Conservation (phyloP, 2,113 vertebrate genomes). For the Hirundichthys speculiger region DNA sequence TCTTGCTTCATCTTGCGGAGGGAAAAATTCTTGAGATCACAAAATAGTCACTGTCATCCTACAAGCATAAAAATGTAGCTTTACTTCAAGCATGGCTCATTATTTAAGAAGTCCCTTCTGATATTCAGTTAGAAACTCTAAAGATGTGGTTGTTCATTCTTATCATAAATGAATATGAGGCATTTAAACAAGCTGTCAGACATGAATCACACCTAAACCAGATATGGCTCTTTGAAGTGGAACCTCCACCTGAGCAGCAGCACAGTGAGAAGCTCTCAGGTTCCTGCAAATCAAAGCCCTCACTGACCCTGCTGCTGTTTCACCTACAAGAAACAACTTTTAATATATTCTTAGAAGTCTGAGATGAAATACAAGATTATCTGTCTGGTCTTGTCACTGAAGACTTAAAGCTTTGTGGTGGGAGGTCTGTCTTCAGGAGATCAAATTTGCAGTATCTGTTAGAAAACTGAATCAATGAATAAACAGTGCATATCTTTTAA, state of each 20-base stretch:
- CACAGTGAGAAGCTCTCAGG: slow-evolving; percentile 15
- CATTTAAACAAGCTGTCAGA: slow-evolving; percentile 46
- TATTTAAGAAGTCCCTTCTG: slow-evolving; percentile 1
- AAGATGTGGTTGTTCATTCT: slow-evolving; percentile 14
- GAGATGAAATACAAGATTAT: slow-evolving; percentile 11
- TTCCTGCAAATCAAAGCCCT: slow-evolving; percentile 22
- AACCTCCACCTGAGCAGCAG: slow-evolving; percentile 31
- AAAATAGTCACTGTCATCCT: background rate
- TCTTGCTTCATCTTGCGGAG: too few species aligned
- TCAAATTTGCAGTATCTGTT: slow-evolving; percentile 29
- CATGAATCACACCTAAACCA: slow-evolving; percentile 34
- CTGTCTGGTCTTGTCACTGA: slow-evolving; percentile 15
- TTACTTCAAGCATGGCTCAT: slow-evolving; percentile 4
- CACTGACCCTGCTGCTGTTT: slow-evolving; percentile 30
- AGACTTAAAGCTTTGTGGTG: slow-evolving; percentile 4
- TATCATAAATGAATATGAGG: slow-evolving; percentile 14
- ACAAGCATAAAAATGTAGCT: background rate
- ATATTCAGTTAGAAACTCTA: slow-evolving; percentile 29
- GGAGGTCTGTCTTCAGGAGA: slow-evolving; percentile 19
- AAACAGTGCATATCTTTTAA: too few species aligned
- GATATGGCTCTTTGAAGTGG: slow-evolving; percentile 43
- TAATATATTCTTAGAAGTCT: slow-evolving; percentile 24
- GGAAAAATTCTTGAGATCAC: background rate
- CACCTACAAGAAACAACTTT: slow-evolving; percentile 20
- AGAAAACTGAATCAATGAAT: too few species aligned